phyloP scores from a whole-genome alignment of 2,113 vertebrate genomes.

The Echinops telfairi region DNA sequence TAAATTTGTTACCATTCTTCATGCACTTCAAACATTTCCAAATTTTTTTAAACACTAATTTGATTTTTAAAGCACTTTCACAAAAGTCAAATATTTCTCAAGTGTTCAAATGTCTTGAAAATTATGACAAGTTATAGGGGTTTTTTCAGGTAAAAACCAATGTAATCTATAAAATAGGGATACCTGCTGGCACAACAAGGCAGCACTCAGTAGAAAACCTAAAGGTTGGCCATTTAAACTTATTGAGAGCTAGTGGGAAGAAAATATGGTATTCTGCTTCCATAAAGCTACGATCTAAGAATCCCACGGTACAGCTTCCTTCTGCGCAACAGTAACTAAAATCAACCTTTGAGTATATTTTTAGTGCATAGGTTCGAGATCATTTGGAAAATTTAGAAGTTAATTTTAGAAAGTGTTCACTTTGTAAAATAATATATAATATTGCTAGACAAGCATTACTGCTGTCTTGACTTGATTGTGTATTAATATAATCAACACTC shows the following conservation, averaged over 20 bases:
- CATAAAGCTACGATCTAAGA: not conserved
- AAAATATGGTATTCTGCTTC: not conserved
- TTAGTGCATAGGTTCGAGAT: slow-evolving; percentile 25
- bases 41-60: not conserved
- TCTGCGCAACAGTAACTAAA: not conserved
- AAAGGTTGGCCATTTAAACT: not conserved
- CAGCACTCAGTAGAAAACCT: not conserved
- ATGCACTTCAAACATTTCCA: slow-evolving; percentile 49
- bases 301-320: not conserved
- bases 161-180: not conserved
- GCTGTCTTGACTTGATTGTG: not conserved
- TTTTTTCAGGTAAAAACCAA: not conserved
- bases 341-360: not conserved
- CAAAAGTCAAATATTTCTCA: not conserved
- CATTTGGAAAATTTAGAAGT: slow-evolving; percentile 26
- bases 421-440: not conserved
- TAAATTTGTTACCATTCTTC: slow-evolving; percentile 20
- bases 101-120: slow-evolving; percentile 29
- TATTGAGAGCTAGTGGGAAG: not conserved
- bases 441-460: not conserved
- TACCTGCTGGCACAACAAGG: not conserved
- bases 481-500: not conserved
- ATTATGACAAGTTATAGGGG: not conserved
- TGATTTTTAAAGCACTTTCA: not conserved
- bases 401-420: not conserved